A percentile compares a stretch with the other conserved stretches of the same genome.
phyloP scores from a whole-genome alignment of 2,888 invertebrate genomes.

The Empis stercorea region DNA sequence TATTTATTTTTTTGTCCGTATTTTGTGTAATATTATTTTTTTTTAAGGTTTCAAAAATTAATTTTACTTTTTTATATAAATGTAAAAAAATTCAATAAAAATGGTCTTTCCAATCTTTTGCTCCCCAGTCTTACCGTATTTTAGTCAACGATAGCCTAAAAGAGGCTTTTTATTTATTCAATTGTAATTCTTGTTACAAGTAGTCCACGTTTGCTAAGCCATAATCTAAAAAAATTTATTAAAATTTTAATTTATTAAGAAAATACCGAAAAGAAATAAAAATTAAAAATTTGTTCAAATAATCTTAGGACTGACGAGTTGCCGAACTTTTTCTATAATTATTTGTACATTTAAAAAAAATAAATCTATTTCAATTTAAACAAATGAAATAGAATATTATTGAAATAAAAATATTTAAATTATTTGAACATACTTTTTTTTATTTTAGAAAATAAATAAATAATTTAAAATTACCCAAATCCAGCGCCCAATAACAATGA shows the following conservation, averaged over 20 bases:
- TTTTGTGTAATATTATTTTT: too few species aligned
- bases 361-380: too few species aligned
- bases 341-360: too few species aligned
- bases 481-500: conserved; percentile 84
- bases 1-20: too few species aligned
- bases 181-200: conserved; percentile 30
- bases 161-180: neutral
- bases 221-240: conserved; percentile 41
- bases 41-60: too few species aligned
- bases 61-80: neutral
- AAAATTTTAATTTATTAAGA: neutral
- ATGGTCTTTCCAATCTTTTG: neutral
- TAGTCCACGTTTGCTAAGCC: conserved; percentile 45
- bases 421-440: neutral
- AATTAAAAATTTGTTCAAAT: neutral
- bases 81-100: neutral
- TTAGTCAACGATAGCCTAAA: neutral
- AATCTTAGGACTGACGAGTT: neutral
- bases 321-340: too few species aligned
- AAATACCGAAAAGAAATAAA: neutral
- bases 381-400: too few species aligned
- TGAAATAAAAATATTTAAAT: too few species aligned
- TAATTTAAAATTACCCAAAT: conserved; percentile 51
- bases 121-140: neutral
- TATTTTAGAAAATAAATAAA: too few species aligned